Evolutionary conservation across 2,113 vertebrate genomes (phyloP), one percentile per base, ranked within the genome.

Genomic region (Phylloscopus whistleri): DNA sequence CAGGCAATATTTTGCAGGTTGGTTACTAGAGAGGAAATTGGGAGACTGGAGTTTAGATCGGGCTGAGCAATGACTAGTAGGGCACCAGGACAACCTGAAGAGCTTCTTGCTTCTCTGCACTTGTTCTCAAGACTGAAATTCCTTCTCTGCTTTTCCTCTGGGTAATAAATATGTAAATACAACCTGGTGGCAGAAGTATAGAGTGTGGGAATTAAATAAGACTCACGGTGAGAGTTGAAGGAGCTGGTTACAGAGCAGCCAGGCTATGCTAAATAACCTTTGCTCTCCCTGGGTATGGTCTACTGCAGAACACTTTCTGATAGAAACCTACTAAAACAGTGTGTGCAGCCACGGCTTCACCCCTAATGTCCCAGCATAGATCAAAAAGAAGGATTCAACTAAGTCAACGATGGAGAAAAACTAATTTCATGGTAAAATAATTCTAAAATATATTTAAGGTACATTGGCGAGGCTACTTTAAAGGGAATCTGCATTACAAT

Each of bases 341-440:
- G 80, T 81, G 89, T 94, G 94, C 94, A 97, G 93, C 90, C 96
- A 97, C 2, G 2, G 91, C 85, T 97, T 95, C 97, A 95, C 94
- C 97, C 97, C 97, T 97, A 98, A 98, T 97, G 97, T 96, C 93
- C 97, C 94, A 96, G 95, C 97, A 98, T 97, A 98, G 98, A 98
- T 98, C 73, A 98, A 97, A 97, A 96, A 96, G 96, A 96, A 96
- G 95, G 86, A 97, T 97, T 98, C 98, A 98, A 90, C 97, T 97
- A 97, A 98, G 94, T 86, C 98, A 98, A 98, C 97, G 98, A 98
- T 74, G 97, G 97, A 97, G 97, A 98, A 98, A 97, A 98, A 98
- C 97, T 98, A 98, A 98, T 98, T 98, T 98, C 98, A 98, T 98
- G 98, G 98, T 98, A 97, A 98, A 98, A 98, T 98, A 98, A 98